phyloP scores from a whole-genome alignment of 2,113 vertebrate species.

The Eulacestoma nigropectus region DNA sequence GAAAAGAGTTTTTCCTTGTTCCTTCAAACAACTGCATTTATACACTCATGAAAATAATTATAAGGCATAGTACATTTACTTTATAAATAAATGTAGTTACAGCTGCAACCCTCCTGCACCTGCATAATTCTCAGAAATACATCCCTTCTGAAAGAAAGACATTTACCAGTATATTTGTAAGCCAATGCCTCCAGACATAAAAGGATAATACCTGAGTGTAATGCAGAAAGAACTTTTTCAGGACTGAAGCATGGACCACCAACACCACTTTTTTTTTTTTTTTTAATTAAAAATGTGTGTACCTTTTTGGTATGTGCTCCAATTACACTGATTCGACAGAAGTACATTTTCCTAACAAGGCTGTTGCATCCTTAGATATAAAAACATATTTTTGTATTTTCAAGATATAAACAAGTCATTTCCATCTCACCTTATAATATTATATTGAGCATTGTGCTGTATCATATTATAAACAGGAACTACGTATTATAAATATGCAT shows the following conservation, averaged over 20 bases:
- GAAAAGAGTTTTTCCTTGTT: neutral
- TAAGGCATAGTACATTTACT: neutral
- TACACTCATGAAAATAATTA: neutral
- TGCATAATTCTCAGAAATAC: neutral
- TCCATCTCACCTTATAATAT: neutral
- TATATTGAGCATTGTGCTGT: neutral
- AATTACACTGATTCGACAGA: neutral
- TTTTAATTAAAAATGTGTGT: neutral
- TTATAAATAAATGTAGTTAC: neutral
- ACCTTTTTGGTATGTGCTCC: neutral
- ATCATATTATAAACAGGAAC: neutral
- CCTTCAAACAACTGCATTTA: neutral
- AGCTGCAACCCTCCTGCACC: neutral
- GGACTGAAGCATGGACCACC: neutral
- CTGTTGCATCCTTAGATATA: neutral
- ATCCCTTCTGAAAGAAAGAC: neutral
- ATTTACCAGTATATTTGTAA: neutral
- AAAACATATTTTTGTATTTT: neutral
- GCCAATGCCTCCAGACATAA: neutral
- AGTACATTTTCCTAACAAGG: neutral
- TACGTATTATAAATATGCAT: neutral
- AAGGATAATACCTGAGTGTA: neutral
- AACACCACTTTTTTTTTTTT: fast-evolving
- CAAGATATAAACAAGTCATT: neutral
- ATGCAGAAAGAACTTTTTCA: neutral